Percentiles rank a stretch among this genome's conserved stretches.
Evolutionary conservation across 2,113 vertebrate species (phyloP).

Genomic region (Saguinus imperator): DNA sequence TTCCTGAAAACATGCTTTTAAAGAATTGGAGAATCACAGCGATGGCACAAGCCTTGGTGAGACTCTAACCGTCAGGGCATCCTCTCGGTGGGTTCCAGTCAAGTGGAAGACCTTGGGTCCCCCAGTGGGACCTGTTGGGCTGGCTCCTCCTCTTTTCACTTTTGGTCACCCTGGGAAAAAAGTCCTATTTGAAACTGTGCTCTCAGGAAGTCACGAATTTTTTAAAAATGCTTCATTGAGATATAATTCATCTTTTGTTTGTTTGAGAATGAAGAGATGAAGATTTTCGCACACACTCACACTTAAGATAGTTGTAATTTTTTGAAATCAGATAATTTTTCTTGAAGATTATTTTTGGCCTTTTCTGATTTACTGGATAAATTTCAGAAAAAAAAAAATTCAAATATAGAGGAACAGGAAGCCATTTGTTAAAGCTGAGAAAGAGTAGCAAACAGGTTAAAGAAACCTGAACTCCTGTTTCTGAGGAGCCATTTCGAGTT

Average conservation of each 20-base stretch:
- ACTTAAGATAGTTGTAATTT: background rate
- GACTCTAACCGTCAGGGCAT: background rate
- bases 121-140: background rate
- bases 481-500: conserved; percentile 24
- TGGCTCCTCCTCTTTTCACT: background rate
- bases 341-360: background rate
- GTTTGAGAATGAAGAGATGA: background rate
- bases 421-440: conserved; percentile 9
- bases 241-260: background rate
- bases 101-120: background rate
- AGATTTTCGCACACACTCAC: background rate
- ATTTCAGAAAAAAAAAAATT: background rate
- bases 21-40: background rate
- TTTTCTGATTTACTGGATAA: conserved; percentile 1
- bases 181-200: background rate
- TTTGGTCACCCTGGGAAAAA: background rate
- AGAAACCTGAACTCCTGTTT: background rate
- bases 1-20: background rate
- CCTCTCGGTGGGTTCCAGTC: background rate
- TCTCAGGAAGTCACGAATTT: background rate
- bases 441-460: background rate
- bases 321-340: background rate
- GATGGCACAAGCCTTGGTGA: background rate
- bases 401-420: background rate
- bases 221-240: background rate